Conservation (phyloP, 2,888 invertebrate species). For the Lacanobia wlatinum region DNA sequence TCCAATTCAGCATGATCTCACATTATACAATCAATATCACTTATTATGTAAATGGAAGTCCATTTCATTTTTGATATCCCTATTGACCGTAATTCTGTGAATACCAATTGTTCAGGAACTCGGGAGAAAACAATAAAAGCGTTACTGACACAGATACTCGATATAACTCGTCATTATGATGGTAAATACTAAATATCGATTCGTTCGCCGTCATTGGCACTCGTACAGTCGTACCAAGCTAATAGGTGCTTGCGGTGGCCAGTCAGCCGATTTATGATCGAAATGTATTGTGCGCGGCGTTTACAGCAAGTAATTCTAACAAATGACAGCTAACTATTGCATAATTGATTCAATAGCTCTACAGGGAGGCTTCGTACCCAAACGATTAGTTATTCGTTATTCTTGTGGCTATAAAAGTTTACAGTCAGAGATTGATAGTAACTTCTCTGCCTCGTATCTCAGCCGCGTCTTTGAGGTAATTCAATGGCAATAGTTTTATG, state of each 20-base stretch:
- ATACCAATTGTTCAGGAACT: slow-evolving; percentile 47
- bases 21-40: slow-evolving; percentile 44
- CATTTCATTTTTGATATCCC: slow-evolving; percentile 40
- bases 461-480: neutral
- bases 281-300: slow-evolving; percentile 66
- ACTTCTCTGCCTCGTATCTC: slow-evolving; percentile 13
- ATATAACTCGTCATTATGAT: slow-evolving; percentile 80
- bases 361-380: slow-evolving; percentile 42
- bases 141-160: slow-evolving; percentile 74
- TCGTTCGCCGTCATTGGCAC: slow-evolving; percentile 76
- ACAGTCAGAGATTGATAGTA: slow-evolving; percentile 42
- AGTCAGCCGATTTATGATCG: slow-evolving; percentile 76
- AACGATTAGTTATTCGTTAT: slow-evolving; percentile 45
- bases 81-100: slow-evolving; percentile 37
- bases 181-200: slow-evolving; percentile 77
- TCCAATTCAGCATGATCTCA: slow-evolving; percentile 14
- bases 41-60: slow-evolving; percentile 46
- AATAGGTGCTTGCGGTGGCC: slow-evolving; percentile 74
- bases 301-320: slow-evolving; percentile 70
- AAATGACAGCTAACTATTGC: slow-evolving; percentile 67
- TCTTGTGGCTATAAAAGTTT: slow-evolving; percentile 44
- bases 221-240: slow-evolving; percentile 61
- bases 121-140: slow-evolving; percentile 54
- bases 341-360: slow-evolving; percentile 65
- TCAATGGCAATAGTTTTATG: slow-evolving; percentile 39